Conservation (phyloP, 2,888 invertebrate genomes). For the Rhagonycha fulva region DNA sequence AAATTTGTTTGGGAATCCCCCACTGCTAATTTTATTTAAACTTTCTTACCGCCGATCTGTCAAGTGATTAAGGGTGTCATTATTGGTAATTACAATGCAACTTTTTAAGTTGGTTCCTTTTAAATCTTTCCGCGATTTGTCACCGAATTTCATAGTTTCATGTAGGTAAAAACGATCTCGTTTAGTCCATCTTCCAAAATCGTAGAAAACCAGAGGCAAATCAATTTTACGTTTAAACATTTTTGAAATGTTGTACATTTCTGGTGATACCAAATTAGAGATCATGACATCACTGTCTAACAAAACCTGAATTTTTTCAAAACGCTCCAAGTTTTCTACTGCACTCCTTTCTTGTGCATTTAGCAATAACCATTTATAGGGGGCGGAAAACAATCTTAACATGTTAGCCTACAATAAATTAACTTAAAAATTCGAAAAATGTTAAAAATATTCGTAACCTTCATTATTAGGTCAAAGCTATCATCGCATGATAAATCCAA, state of each 20-base stretch:
- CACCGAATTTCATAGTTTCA: constrained; percentile 13
- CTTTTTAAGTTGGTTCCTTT: constrained; percentile 56
- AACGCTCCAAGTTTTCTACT: constrained; percentile 21
- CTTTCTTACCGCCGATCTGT: constrained; percentile 59
- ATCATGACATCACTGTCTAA: constrained; percentile 60
- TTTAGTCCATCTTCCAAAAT: constrained; percentile 40
- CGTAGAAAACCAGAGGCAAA: constrained; percentile 37
- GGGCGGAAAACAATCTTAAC: constrained; percentile 56
- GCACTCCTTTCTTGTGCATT: neutral
- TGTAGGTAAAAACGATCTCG: constrained; percentile 21
- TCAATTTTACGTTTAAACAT: constrained; percentile 40
- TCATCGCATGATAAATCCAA: constrained; percentile 54
- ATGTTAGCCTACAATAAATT: constrained; percentile 52
- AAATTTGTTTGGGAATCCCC: neutral
- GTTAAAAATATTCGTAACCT: constrained; percentile 43
- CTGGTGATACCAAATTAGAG: constrained; percentile 42
- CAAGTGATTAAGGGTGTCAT: constrained; percentile 63
- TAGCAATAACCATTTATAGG: constrained; percentile 58
- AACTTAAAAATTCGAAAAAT: neutral
- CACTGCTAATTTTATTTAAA: neutral
- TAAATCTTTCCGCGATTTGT: constrained; percentile 57
- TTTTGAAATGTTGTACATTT: constrained; percentile 49
- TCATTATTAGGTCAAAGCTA: constrained; percentile 45
- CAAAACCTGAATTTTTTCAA: constrained; percentile 44
- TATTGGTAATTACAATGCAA: constrained; percentile 64